Percentiles rank a stretch among this genome's conserved stretches.
Evolutionary conservation across 2,888 invertebrate genomes (phyloP).

Genomic region (Hirtodrosophila alboralis): DNA sequence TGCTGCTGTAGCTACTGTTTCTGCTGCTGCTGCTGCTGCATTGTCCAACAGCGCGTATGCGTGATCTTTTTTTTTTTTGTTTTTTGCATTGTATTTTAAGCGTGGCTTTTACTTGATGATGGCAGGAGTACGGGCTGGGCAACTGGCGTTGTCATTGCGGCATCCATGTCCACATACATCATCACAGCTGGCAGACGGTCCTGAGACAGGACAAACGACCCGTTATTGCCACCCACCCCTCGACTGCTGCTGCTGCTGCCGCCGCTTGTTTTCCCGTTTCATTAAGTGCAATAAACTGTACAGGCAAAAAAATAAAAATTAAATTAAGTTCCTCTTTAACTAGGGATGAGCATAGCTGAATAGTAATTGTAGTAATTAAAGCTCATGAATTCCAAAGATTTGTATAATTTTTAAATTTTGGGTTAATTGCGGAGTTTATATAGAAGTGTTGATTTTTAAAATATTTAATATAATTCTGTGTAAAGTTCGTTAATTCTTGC

Average conservation of each 20-base stretch:
- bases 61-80: slow-evolving; percentile 36
- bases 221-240: slow-evolving; percentile 20
- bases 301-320: slow-evolving; percentile 28
- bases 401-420: neutral
- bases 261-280: slow-evolving; percentile 52
- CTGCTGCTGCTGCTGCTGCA: slow-evolving; percentile 22
- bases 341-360: slow-evolving; percentile 39
- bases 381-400: neutral
- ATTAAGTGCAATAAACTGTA: slow-evolving; percentile 80
- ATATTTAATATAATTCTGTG: too few relatives aligned
- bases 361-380: too few relatives aligned
- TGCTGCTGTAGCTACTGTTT: neutral
- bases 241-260: slow-evolving; percentile 25
- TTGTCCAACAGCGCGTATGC: slow-evolving; percentile 54
- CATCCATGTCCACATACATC: slow-evolving; percentile 65
- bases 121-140: slow-evolving; percentile 28
- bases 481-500: too few relatives aligned
- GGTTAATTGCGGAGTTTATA: too few relatives aligned
- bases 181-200: slow-evolving; percentile 66
- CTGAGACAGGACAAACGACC: slow-evolving; percentile 62
- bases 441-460: too few relatives aligned
- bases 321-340: slow-evolving; percentile 56
- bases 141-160: slow-evolving; percentile 54
- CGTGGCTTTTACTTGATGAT: slow-evolving; percentile 36
- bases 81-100: slow-evolving; percentile 67